phyloP scores from a whole-genome alignment of 2,113 vertebrate genomes.

The Todiramphus chloris region DNA sequence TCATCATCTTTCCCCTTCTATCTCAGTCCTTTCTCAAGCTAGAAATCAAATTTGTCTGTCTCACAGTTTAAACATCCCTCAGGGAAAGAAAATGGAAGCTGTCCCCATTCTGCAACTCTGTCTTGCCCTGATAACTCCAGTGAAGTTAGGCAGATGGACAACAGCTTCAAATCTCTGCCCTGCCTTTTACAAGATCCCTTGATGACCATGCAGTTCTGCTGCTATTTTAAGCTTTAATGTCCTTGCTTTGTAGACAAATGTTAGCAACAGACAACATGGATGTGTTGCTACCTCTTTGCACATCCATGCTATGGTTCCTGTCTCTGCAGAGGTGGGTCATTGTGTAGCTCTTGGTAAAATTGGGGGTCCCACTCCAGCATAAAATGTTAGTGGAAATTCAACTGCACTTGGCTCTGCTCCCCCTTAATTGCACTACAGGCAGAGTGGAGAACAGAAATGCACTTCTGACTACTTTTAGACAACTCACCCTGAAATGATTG shows the following conservation, averaged over 20 bases:
- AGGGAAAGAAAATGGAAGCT: neutral
- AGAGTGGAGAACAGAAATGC: neutral
- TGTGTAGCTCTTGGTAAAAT: neutral
- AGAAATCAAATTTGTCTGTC: neutral
- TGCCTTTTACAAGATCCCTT: neutral
- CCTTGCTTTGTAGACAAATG: neutral
- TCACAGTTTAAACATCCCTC: neutral
- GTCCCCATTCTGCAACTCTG: neutral
- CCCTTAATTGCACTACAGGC: neutral
- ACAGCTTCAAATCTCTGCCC: neutral
- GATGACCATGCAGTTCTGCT: neutral
- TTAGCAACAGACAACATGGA: neutral
- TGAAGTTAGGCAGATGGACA: neutral
- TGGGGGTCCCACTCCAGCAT: neutral
- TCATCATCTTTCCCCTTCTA: accelerated
- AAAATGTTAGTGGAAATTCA: neutral
- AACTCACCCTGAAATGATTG: neutral
- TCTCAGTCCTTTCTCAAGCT: neutral
- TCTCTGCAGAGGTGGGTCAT: neutral
- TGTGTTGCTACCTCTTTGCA: neutral
- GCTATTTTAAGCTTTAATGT: neutral
- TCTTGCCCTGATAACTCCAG: neutral
- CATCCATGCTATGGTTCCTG: accelerated
- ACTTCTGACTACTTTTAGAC: neutral
- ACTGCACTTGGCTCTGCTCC: neutral